These are phyloP conservation scores for Sander lucioperca DNA, from an alignment of 2,113 vertebrate genomes.

Conservation along the genomic window DNA sequence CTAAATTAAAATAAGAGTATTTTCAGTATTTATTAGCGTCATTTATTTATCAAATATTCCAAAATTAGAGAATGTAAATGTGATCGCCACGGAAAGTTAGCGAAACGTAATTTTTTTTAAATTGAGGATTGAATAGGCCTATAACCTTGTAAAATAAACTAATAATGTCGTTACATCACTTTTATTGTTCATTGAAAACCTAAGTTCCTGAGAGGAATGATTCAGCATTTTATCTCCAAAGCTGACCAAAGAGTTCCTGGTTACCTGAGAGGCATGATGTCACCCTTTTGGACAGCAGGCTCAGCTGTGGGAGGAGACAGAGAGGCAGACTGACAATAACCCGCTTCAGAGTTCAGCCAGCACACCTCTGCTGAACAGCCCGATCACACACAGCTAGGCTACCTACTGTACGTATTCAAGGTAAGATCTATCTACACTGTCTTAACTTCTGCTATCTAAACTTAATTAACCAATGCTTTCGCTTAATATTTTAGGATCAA, in stretches of 20 bases:
- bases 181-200: background rate
- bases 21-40: too few relatives aligned
- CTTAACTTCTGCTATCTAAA: background rate
- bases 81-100: too few relatives aligned
- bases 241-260: background rate
- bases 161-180: too few relatives aligned
- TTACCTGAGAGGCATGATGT: conserved; percentile 13
- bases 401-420: background rate
- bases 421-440: conserved; percentile 25
- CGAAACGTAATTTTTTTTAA: too few relatives aligned
- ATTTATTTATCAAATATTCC: too few relatives aligned
- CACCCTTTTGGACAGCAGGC: background rate
- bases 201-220: conserved; percentile 9
- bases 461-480: background rate
- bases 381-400: background rate
- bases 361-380: conserved; percentile 16
- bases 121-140: too few relatives aligned
- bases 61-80: too few relatives aligned
- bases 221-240: background rate
- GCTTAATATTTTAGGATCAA: background rate
- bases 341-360: background rate
- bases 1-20: too few relatives aligned
- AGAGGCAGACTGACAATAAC: conserved; percentile 41
- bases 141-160: too few relatives aligned
- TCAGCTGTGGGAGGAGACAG: conserved; percentile 55